A percentile compares a stretch with the other conserved stretches of the same genome.
Conservation (phyloP, 2,888 invertebrate species). For the Limnephilus rhombicus region DNA sequence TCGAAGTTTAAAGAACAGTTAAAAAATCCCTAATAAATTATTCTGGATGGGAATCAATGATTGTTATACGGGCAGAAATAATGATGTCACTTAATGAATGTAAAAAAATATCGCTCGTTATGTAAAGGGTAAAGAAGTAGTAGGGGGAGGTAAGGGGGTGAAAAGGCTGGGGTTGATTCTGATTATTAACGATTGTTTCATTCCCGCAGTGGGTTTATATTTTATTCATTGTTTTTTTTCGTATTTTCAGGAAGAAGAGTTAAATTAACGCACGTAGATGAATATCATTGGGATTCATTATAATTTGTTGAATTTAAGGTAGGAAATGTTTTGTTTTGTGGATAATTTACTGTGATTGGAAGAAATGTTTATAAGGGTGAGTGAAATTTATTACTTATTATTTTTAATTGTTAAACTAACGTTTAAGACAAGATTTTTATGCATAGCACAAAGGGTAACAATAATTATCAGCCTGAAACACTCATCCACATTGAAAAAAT, state of each 20-base stretch:
- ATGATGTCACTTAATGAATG: conserved; percentile 66
- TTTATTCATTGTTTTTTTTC: conserved; percentile 54
- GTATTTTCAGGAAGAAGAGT: conserved; percentile 3
- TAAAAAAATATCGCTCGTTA: conserved; percentile 64
- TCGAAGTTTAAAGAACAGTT: conserved; percentile 30
- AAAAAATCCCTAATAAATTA: conserved; percentile 63
- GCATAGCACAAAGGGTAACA: no score
- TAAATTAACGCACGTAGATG: conserved; percentile 36
- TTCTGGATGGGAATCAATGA: conserved; percentile 57
- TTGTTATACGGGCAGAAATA: conserved; percentile 63
- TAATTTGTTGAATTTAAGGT: neutral
- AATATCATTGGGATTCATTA: neutral
- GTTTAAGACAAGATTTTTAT: no score
- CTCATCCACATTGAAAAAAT: no score
- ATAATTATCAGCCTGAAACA: no score
- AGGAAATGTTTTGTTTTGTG: neutral
- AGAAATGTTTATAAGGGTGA: neutral
- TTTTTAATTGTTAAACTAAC: no score
- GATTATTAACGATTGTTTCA: conserved; percentile 55
- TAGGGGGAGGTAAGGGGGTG: neutral
- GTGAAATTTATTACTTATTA: neutral
- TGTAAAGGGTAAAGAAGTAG: conserved; percentile 52
- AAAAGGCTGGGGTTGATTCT: conserved; percentile 33
- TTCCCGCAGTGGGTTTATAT: conserved; percentile 46
- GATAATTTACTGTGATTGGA: neutral